phyloP scores from a whole-genome alignment of 2,797 vertebrate species.

The Taeniopygia guttata region DNA sequence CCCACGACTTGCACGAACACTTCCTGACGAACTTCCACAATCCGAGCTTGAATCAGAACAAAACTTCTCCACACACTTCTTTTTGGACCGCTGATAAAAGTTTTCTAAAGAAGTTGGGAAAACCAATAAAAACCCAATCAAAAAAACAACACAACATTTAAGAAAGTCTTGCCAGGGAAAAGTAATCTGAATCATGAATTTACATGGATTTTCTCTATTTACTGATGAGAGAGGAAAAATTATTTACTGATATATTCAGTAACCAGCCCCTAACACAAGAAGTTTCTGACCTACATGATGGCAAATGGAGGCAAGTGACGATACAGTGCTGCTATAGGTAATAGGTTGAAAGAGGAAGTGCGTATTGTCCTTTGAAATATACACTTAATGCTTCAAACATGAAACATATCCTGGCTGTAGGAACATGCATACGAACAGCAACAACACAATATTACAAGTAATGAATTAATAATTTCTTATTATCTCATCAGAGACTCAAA shows the following conservation, averaged over 20 bases:
- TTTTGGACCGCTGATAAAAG: conserved; percentile 67
- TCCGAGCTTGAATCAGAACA: conserved; percentile 94
- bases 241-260: not conserved
- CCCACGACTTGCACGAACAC: conserved; percentile 91
- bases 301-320: not conserved
- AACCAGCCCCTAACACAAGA: not conserved
- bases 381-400: not conserved
- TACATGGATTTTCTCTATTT: not conserved
- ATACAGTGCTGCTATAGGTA: not conserved
- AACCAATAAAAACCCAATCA: not conserved
- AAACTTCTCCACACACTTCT: conserved; percentile 83
- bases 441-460: not conserved
- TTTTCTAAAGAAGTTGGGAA: conserved; percentile 47
- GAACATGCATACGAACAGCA: not conserved
- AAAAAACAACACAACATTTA: not conserved
- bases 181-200: not conserved
- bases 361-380: not conserved
- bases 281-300: not conserved
- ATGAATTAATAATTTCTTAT: not conserved
- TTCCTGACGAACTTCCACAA: conserved; percentile 91
- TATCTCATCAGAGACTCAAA: not conserved
- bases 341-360: not conserved
- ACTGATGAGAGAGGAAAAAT: not conserved
- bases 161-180: not conserved
- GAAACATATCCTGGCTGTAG: not conserved